Evolutionary conservation across 2,113 vertebrate species (phyloP), one percentile per base, ranked within the genome.

Genomic region (Montifringilla adamsi): DNA sequence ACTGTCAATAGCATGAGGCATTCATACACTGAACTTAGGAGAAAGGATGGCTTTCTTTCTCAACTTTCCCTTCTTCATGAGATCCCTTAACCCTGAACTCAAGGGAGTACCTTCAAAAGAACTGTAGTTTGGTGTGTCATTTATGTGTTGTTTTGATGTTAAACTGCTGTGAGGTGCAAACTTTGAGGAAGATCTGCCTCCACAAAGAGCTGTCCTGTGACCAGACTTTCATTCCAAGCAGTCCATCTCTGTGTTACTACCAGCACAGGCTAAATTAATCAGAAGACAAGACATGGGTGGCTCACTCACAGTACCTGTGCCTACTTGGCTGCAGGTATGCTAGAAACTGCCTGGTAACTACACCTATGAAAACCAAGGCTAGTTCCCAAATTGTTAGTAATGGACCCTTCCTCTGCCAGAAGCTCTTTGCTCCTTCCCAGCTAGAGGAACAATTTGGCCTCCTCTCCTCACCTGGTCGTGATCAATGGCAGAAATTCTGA

Each of bases 221-320:
- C 26, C 37, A 58, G 50, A 9, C n/a, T 66, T 69, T 19, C 8
- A 28, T 68, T 91, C 41, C 41, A 37, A 75, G 69, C 24, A 44
- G 64, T 62, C 23, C 18, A 6, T 78, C 28, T 80, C 58, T 59
- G 17, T 41, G 39, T 74, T 67, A n/a, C 21, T 67, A 30, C 30
- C 23, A 62, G 27, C 50, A 50, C 37, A 33, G 47, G 28, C 44
- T 77, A 43, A 53, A 62, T 56, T 63, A 50, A 50, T 70, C 0
- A 0, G 13, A 84, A 22, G 28, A 53, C 10, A 63, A 74, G 60
- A 23, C 0, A 1, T n/a, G 26, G 24, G 33, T n/a, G 26, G 14
- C 24, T 86, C 15, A 5, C 15, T 62, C 2, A 1, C 11, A n/a
- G 39, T 24, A 39, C n/a, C 9, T 7, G 2, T 24, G 20, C 39